Evolutionary conservation across 2,888 invertebrate genomes (phyloP).

Genomic region (Ophioninae sp.): DNA sequence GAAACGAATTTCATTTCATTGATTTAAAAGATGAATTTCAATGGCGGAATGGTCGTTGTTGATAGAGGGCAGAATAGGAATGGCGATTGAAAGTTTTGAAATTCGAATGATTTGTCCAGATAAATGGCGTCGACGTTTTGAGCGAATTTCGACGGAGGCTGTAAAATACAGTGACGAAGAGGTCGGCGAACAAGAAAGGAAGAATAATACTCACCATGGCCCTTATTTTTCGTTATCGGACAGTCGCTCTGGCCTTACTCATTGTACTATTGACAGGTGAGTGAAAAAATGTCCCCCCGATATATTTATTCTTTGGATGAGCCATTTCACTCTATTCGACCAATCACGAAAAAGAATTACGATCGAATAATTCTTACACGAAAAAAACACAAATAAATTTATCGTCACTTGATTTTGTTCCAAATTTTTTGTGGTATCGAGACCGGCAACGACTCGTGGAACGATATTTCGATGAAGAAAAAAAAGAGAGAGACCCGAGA

Average conservation of each 20-base stretch:
- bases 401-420: background rate
- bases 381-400: background rate
- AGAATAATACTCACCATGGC: conserved; percentile 65
- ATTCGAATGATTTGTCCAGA: conserved; percentile 45
- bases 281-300: conserved; percentile 48
- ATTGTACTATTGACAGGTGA: conserved; percentile 66
- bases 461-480: conserved; percentile 3
- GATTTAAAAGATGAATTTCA: background rate
- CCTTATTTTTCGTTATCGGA: conserved; percentile 57
- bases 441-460: background rate
- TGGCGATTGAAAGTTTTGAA: conserved; percentile 7
- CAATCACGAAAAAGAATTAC: background rate
- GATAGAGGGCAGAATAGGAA: conserved; percentile 5
- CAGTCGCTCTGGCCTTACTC: conserved; percentile 63
- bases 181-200: conserved; percentile 54
- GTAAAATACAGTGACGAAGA: conserved; percentile 49
- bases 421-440: background rate
- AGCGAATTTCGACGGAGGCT: conserved; percentile 40
- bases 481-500: conserved; percentile 22
- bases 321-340: background rate
- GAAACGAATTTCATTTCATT: too few relatives aligned
- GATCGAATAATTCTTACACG: background rate
- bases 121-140: conserved; percentile 67
- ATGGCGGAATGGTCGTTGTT: background rate
- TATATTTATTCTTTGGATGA: conserved; percentile 2